Base-by-base conservation (phyloP, 1,140 invertebrate species). In the Drosophila serrata region DNA sequence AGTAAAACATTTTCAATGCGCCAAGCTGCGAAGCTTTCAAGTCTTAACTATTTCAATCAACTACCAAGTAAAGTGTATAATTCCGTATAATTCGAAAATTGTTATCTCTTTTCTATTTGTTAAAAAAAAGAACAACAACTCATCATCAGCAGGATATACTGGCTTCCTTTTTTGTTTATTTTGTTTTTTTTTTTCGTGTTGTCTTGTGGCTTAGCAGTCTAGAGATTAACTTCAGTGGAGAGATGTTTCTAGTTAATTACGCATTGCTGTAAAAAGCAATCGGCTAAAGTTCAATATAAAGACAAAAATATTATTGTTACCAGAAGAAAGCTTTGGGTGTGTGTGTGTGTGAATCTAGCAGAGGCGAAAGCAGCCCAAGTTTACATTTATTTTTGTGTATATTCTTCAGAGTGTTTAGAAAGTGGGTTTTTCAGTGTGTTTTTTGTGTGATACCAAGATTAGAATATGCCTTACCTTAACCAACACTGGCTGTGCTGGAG, bases 221-320 rank as follows among this genome's bases (percentile, higher is more conserved):
- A 91, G 60, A 91, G 82, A 81, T 76, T 76, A 85, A 63, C 79
- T 75, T 82, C 62, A 67, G 75, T 79, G 70, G 49, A 90, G 58
- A 73, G 74, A 78, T 86, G 60, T 60, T 24, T 63, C 65, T 81
- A 73, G 51, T 35, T 76, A 68, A 82, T 42, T 72, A 72, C 65
- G 68, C 67, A 62, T 82, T 79, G 80, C 88, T 82, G 82, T 87
- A 81, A 87, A 87, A 91, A 82, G 82, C 75, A 81, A 69, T 49
- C 60, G 68, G 56, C 73, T 75, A 82, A 79, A 82, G 74, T 77
- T 77, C 63, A 77, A 61, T 82, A 88, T 76, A 86, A 86, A 86
- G 84, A 88, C 39, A 69, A 81, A 91, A 88, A 62, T 75, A 91
- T 91, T 91, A 91, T 91, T 91, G 88, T 91, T 91, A 88, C 84